Evolutionary conservation across 2,888 invertebrate genomes (phyloP).

Genomic region (Entomobrya proxima): DNA sequence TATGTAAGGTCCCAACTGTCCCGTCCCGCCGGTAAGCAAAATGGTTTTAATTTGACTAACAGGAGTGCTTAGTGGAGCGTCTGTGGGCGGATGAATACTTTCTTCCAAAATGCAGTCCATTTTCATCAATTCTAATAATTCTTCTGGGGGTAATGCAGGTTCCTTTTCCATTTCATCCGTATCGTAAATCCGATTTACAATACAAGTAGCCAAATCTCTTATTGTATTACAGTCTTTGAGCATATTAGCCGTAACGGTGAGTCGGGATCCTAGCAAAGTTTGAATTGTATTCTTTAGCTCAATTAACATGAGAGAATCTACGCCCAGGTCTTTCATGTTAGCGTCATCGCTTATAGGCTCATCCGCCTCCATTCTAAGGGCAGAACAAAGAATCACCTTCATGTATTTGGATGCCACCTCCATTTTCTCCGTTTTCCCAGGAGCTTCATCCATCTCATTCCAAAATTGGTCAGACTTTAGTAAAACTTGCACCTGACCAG

Average conservation of each 20-base stretch:
- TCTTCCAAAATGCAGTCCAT: conserved; percentile 47
- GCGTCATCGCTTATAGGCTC: conserved; percentile 24
- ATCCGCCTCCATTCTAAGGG: conserved; percentile 27
- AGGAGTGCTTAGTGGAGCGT: not conserved
- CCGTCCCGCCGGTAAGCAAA: conserved; percentile 54
- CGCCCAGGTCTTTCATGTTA: conserved; percentile 31
- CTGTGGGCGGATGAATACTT: not conserved
- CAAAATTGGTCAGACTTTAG: conserved; percentile 34
- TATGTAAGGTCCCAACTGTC: conserved; percentile 62
- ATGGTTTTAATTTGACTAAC: conserved; percentile 35
- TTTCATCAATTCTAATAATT: conserved; percentile 15
- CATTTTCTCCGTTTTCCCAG: conserved; percentile 36
- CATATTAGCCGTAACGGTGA: conserved; percentile 16
- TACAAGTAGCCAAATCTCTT: not conserved
- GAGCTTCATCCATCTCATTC: conserved; percentile 4
- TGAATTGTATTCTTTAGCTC: conserved; percentile 47
- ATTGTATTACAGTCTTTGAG: conserved; percentile 50
- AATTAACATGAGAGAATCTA: conserved; percentile 49
- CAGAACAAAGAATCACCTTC: conserved; percentile 22
- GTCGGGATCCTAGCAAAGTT: conserved; percentile 8
- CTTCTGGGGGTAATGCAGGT: conserved; percentile 29
- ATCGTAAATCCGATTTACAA: conserved; percentile 12
- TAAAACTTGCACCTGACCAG: not conserved
- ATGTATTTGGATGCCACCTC: conserved; percentile 17
- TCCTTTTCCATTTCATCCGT: too few relatives aligned